A percentile compares a stretch with the other conserved stretches of the same genome.
Conservation (phyloP, 2,113 vertebrate species). For the Calyptomena viridis region DNA sequence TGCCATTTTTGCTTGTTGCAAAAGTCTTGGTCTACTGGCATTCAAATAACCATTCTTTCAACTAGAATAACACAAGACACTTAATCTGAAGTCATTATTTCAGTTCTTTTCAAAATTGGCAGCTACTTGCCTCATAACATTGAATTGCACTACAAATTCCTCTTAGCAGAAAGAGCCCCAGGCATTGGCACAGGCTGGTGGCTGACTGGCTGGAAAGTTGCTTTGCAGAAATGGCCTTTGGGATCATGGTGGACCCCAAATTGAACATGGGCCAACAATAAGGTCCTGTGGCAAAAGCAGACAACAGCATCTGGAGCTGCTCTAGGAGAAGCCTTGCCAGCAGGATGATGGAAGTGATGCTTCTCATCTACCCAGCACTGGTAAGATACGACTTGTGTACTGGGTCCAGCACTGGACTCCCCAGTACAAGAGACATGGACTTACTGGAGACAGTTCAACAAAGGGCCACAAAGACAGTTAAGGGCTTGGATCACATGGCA, state of each 20-base stretch:
- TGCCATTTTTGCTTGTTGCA: constrained; percentile 22
- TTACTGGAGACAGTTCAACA: background rate
- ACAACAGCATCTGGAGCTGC: background rate
- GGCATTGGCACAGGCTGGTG: background rate
- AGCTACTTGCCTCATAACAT: background rate
- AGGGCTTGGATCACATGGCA: background rate
- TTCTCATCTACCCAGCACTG: background rate
- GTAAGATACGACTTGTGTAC: background rate
- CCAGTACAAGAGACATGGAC: background rate
- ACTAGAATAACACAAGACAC: background rate
- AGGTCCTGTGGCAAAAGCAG: background rate
- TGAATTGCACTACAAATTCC: background rate
- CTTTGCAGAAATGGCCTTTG: background rate
- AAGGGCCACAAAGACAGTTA: background rate
- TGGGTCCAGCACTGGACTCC: background rate
- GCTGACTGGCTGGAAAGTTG: background rate
- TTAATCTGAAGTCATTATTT: constrained; percentile 17
- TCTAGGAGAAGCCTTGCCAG: background rate
- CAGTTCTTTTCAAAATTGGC: background rate
- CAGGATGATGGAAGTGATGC: background rate
- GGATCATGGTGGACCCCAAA: background rate
- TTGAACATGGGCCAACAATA: background rate
- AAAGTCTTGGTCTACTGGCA: background rate
- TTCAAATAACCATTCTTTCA: constrained; percentile 56
- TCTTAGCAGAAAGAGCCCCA: background rate